Evolutionary conservation across 2,797 vertebrate species (phyloP), one percentile per base, ranked within the genome.

Genomic region (Muscicapa comitata): DNA sequence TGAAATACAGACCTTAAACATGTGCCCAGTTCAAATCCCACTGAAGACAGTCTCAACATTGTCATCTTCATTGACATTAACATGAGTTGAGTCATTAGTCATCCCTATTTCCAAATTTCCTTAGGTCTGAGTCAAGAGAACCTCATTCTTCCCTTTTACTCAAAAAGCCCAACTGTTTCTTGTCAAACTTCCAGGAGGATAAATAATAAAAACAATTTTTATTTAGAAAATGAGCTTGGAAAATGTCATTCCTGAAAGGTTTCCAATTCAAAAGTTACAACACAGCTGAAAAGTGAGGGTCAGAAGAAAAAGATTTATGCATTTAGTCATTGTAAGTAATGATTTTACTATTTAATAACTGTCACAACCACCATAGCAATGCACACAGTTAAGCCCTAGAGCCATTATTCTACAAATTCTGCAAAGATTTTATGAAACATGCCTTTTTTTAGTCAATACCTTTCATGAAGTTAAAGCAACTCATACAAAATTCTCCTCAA

Each of bases 1-100:
- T 88, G 85, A 90, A 93, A 92, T 91, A 94, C 90, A 96, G 88
- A 91, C 73, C 79, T 95, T 94, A n/a, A 88, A 53, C 23, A 81
- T 1, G 55, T 58, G 74, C 92, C 80, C 83, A 77, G 90, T 67
- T 94, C 92, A 94, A 95, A 81, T 92, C 59, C n/a, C 92, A 91
- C 29, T 93, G 90, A 59, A 95, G 92, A 67, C 0, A 65, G 77
- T 71, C 67, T 91, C 59, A 93, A 25, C 40, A 87, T 23, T 91
- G 88, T 96, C 72, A 91, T 92, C 89, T 95, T 94, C 90, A 94
- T 71, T 58, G 88, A 82, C 55, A 93, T 86, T 33, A 95, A 82
- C 40, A 38, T 43, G 78, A 94, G 76, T 16, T 62, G 57, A 85
- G 43, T 84, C 83, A 94, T 84, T 82, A 82, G 67, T 42, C 74